Evolutionary conservation across 2,113 vertebrate genomes (phyloP), one percentile per base, ranked within the genome.

Genomic region (Melanostigma gelatinosum): DNA sequence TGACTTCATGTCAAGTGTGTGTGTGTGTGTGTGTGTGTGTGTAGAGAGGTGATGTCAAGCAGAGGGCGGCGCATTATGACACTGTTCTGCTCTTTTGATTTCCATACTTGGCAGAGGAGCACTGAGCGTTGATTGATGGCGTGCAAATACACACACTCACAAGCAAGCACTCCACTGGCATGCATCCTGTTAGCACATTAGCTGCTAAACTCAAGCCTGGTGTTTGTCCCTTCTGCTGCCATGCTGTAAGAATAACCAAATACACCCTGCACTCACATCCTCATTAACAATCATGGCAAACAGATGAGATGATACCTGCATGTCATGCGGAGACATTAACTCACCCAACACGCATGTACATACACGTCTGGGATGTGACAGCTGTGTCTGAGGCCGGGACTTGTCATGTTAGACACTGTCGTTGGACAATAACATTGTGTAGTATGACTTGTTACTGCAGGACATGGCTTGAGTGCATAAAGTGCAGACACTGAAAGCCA

Each of bases 1-100:
- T 80, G 73, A 72, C 63, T 74, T 61, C n/a, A 82, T 72, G 58
- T 80, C 42, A 72, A 73, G 77, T n/a, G 65, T 71, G 50, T 77
- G 52, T 79, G 71, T 63, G n/a, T n/a, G n/a, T n/a, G n/a, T 3
- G 32, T 7, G 27, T 63, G 42, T 52, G 54, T 78, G 46, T 29
- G 71, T 61, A 50, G 64, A 69, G 46, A 71, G 34, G 29, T 8
- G 40, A 46, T 66, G 63, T 70, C 34, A 72, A 76, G 48, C 71
- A 57, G 55, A 83, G 62, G 55, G 50, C n/a, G 38, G 27, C n/a
- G 27, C 77, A 77, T 61, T 46, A 57, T 64, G 55, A 73, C 77
- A 73, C 24, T 44, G 36, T 54, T 76, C 60, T 72, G 50, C 73
- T 81, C 38, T 46, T 42, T 38, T 74, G 57, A 77, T 77, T 88